These are phyloP conservation scores for Syrmaticus mikado DNA, from an alignment of 2,113 vertebrate species.

Conservation along the genomic window DNA sequence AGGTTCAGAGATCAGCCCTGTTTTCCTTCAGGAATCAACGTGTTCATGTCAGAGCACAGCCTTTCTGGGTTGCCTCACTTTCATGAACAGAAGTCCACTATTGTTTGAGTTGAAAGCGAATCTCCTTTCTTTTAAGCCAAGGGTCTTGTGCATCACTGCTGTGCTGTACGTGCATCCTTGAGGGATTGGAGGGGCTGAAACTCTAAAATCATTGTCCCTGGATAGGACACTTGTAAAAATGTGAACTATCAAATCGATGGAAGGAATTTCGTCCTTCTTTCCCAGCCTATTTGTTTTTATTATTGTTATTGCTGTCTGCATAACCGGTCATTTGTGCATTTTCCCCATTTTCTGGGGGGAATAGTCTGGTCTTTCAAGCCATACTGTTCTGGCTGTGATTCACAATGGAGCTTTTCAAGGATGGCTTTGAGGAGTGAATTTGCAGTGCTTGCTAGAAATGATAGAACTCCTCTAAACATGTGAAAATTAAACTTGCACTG, in stretches of 20 bases:
- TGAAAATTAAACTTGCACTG: conserved; percentile 33
- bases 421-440: not conserved
- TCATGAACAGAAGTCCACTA: not conserved
- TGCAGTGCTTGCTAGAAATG: not conserved
- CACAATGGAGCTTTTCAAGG: not conserved
- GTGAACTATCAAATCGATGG: not conserved
- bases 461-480: not conserved
- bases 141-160: not conserved
- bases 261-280: not conserved
- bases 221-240: not conserved
- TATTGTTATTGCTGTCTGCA: not conserved
- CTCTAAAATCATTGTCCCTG: not conserved
- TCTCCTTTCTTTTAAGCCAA: not conserved
- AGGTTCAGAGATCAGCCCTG: not conserved
- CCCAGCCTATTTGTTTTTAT: not conserved
- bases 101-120: not conserved
- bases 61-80: not conserved
- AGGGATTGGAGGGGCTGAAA: not conserved
- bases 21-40: not conserved
- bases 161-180: fast-evolving
- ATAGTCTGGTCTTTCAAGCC: not conserved
- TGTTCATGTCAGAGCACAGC: fast-evolving
- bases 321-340: not conserved
- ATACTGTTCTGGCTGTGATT: not conserved
- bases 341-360: not conserved